Base-by-base conservation (phyloP, 1,140 invertebrate species). In the Diorhabda elongata region DNA sequence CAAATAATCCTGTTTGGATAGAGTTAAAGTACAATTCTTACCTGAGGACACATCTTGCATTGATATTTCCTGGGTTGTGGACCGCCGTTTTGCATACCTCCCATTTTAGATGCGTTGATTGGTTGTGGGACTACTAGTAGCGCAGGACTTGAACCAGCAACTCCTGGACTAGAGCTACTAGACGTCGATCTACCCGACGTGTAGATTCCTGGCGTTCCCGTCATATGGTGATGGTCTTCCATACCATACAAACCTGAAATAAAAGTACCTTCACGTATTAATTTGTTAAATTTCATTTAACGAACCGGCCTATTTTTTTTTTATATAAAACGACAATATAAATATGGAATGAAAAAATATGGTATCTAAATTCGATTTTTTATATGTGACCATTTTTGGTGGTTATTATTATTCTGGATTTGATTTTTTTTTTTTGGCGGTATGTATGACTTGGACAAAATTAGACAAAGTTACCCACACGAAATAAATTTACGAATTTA, bases 11-110 rank as follows among this genome's bases (percentile, higher is more conserved):
- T 26, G 26, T 26, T 26, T 26, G 26, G 26, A 26, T 26, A 1
- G 26, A 26, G 0, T 26, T 26, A 26, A 26, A 26, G 1, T 26
- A 26, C 26, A 26, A 26, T 26, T 83, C 92, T 88, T 83, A 98
- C 96, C 93, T 97, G 94, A 72, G 96, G 95, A 83, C 96, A 98
- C 95, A 98, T 98, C 85, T 98, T 98, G 89, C 96, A 98, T 82
- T 96, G 94, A 85, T 98, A 98, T 81, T 96, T 96, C 82, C 91
- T 82, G 44, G 82, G 86, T 70, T 83, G 86, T 64, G 73, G 82
- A 67, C 78, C 83, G 68, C 85, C 77, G 42, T 87, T 87, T 74
- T 89, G 88, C 73, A 84, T 82, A 26, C 82, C 82, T 67, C 82
- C 81, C 73, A 90, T 86, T 80, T 90, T 90, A 44, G 87, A 87